These are phyloP conservation scores for Pipistrellus kuhlii DNA, from an alignment of 2,797 vertebrate genomes.

Conservation along the genomic window DNA sequence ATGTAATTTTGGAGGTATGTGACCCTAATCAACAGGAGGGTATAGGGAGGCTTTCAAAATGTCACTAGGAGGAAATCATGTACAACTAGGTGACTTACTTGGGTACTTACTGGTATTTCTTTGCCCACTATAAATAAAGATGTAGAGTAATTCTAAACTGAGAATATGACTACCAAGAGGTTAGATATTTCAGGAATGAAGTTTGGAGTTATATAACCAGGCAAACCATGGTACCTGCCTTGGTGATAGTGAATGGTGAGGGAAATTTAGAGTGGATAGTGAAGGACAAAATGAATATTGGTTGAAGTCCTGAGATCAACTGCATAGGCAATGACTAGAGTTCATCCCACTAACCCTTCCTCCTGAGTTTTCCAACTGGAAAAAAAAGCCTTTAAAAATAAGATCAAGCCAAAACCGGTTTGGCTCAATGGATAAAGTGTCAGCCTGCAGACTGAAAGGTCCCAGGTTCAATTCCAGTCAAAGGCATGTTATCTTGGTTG, in stretches of 20 bases:
- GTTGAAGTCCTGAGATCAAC: background rate
- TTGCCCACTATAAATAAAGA: background rate
- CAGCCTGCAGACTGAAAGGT: too few relatives aligned
- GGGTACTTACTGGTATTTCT: background rate
- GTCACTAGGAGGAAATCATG: background rate
- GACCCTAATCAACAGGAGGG: background rate
- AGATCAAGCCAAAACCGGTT: background rate
- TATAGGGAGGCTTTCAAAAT: background rate
- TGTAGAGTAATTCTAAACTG: background rate
- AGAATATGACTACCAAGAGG: background rate
- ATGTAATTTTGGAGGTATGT: background rate
- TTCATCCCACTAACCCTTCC: background rate
- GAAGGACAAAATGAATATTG: background rate
- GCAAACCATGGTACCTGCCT: background rate
- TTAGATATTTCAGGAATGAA: background rate
- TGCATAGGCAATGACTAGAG: background rate
- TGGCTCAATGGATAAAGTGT: too few relatives aligned
- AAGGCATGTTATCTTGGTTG: too few relatives aligned
- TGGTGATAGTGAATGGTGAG: background rate
- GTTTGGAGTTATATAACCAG: background rate
- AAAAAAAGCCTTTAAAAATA: background rate
- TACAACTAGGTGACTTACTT: background rate
- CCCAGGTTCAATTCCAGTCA: too few relatives aligned
- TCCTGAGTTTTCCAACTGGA: background rate
- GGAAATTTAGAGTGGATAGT: background rate